phyloP scores from a whole-genome alignment of 2,888 invertebrate species.

The Bellardia bayeri region DNA sequence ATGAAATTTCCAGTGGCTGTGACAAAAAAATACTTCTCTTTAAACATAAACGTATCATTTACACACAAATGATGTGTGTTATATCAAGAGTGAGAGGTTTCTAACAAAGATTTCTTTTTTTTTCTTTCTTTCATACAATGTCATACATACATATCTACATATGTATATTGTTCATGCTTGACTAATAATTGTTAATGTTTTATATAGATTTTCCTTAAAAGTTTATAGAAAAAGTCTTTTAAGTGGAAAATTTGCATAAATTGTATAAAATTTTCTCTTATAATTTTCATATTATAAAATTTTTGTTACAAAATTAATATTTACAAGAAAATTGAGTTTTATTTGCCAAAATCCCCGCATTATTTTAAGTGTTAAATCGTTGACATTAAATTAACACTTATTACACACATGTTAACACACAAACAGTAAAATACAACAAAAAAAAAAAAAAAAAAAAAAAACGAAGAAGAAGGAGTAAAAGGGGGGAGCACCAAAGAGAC shows the following conservation, averaged over 20 bases:
- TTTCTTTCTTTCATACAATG: background rate
- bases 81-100: conserved; percentile 6
- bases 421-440: background rate
- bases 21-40: conserved; percentile 47
- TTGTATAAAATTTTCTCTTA: conserved; percentile 10
- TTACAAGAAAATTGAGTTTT: conserved; percentile 3
- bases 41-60: conserved; percentile 66
- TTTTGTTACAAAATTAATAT: conserved; percentile 22
- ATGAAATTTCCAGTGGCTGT: conserved; percentile 60
- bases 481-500: conserved; percentile 32
- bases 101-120: conserved; percentile 44
- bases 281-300: conserved; percentile 44
- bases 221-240: conserved; percentile 57
- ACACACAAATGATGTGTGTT: conserved; percentile 44
- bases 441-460: too few relatives aligned
- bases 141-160: background rate
- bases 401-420: conserved; percentile 74
- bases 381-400: conserved; percentile 78
- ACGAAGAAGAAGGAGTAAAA: background rate
- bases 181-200: conserved; percentile 57
- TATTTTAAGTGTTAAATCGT: conserved; percentile 61
- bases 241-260: conserved; percentile 70
- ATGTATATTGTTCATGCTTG: conserved; percentile 62
- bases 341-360: background rate
- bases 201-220: conserved; percentile 23